phyloP scores from a whole-genome alignment of 1,140 invertebrate species.

The Sitophilus oryzae region DNA sequence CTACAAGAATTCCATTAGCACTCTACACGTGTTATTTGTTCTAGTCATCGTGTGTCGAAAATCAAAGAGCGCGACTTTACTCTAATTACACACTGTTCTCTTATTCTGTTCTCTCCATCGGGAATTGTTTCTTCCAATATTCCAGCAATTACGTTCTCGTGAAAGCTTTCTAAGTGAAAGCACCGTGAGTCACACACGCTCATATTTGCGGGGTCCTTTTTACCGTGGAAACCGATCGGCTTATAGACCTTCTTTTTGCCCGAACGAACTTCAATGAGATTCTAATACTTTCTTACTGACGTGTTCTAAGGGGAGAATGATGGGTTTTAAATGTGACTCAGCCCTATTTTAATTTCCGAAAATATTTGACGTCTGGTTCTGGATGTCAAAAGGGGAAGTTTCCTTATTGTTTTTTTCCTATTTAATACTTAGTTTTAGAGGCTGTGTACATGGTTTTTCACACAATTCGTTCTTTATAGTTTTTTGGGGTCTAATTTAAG shows the following conservation, averaged over 20 bases:
- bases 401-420: too few species aligned
- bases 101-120: too few species aligned
- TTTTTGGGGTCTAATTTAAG: too few species aligned
- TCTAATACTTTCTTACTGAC: background rate
- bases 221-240: background rate
- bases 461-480: too few species aligned
- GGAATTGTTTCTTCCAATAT: background rate
- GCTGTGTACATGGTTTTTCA: too few species aligned
- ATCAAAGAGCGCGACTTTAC: background rate
- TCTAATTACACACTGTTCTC: background rate
- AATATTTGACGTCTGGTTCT: too few species aligned
- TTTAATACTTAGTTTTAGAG: too few species aligned
- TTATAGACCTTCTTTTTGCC: constrained; percentile 6
- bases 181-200: background rate
- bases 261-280: background rate
- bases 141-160: background rate
- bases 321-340: background rate
- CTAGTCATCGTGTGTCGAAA: background rate
- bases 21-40: background rate
- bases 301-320: background rate
- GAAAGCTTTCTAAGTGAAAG: background rate
- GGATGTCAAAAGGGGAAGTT: too few species aligned
- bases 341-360: background rate
- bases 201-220: background rate
- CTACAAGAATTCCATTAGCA: background rate